Percentiles rank a stretch among this genome's conserved stretches.
Conservation (phyloP, 2,113 vertebrate species). For the Tylochromis polylepis region DNA sequence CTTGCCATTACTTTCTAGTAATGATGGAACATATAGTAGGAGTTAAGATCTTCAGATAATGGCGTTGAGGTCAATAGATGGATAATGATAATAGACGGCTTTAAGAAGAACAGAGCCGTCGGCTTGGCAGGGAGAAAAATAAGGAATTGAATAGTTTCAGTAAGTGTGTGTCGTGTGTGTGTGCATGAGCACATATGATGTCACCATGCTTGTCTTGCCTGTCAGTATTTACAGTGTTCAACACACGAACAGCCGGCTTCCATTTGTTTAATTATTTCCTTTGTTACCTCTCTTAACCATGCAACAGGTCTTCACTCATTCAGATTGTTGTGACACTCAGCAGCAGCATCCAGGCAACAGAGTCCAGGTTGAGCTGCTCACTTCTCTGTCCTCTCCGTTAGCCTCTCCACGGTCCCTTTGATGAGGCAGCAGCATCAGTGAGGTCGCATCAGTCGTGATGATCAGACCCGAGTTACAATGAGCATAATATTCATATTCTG, state of each 20-base stretch:
- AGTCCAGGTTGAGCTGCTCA: not conserved
- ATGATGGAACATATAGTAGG: slow-evolving; percentile 47
- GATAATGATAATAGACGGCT: slow-evolving; percentile 40
- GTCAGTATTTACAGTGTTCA: not conserved
- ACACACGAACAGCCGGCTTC: not conserved
- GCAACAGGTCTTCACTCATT: slow-evolving; percentile 23
- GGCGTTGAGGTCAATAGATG: not conserved
- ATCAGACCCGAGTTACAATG: not conserved
- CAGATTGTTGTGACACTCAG: slow-evolving; percentile 27
- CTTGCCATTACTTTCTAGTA: slow-evolving; percentile 39
- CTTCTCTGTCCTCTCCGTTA: not conserved
- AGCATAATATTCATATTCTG: not conserved
- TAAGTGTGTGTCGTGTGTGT: not conserved
- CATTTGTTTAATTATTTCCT: not conserved
- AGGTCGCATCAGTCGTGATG: not conserved
- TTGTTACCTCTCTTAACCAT: not conserved
- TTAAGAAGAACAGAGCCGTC: slow-evolving; percentile 3
- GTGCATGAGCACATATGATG: not conserved
- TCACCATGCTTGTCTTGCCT: not conserved
- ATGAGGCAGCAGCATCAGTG: not conserved
- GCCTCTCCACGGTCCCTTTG: not conserved
- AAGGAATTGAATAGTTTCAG: slow-evolving; percentile 21
- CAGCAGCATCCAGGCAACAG: not conserved
- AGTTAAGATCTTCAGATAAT: slow-evolving; percentile 31
- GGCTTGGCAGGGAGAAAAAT: not conserved